Conservation (phyloP, 2,797 vertebrate genomes). For the Lagorchestes hirsutus region DNA sequence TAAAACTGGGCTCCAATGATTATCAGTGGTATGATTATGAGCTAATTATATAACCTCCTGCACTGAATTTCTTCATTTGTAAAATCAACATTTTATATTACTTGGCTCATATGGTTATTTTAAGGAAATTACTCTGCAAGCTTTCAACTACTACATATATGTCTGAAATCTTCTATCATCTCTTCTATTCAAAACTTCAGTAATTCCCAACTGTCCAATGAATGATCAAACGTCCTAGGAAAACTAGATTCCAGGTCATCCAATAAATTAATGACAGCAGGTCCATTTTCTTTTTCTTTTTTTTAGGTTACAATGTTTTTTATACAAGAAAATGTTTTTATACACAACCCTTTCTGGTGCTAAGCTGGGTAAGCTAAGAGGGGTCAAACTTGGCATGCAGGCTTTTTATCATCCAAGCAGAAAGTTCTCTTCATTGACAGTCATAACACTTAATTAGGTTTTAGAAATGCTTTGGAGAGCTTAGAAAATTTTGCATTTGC, state of each 20-base stretch:
- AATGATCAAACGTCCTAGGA: not conserved
- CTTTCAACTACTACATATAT: not conserved
- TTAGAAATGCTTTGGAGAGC: not conserved
- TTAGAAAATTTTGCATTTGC: not conserved
- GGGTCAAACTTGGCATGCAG: constrained; percentile 6
- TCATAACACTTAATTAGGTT: not conserved
- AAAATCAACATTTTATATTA: constrained; percentile 22
- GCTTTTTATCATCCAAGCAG: constrained; percentile 25
- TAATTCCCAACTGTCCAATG: not conserved
- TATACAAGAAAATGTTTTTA: not conserved
- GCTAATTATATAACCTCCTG: constrained; percentile 19
- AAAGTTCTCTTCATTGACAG: not conserved
- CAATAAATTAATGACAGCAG: not conserved
- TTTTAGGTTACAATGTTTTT: not conserved
- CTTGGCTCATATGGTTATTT: constrained; percentile 11
- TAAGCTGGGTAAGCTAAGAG: not conserved
- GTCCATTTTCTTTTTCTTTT: no score
- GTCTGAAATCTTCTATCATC: not conserved
- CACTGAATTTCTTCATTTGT: constrained; percentile 23
- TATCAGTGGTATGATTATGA: constrained; percentile 21
- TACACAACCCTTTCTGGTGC: not conserved
- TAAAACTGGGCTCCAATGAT: constrained; percentile 50
- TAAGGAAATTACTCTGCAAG: not conserved
- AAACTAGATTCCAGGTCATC: not conserved
- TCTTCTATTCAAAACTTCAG: not conserved